Evolutionary conservation across 2,113 vertebrate species (phyloP).

Genomic region (Eclectus roratus): DNA sequence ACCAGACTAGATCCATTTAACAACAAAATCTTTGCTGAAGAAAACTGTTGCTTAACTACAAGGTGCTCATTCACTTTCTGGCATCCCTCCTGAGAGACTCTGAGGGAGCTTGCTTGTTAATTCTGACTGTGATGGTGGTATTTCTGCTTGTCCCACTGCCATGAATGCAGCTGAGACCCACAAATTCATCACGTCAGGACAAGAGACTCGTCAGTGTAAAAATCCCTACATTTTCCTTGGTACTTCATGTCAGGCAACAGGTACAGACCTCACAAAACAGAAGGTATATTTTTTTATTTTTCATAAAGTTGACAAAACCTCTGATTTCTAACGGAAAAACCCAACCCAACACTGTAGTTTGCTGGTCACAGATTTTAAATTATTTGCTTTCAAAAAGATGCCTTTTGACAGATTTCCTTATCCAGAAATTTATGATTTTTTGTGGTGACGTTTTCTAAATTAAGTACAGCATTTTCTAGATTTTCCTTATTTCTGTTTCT

Average conservation of each 20-base stretch:
- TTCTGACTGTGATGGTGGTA: neutral
- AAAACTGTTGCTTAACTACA: neutral
- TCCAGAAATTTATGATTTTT: neutral
- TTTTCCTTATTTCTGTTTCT: neutral
- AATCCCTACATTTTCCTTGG: neutral
- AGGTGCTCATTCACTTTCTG: neutral
- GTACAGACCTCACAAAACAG: neutral
- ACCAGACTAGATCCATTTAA: neutral
- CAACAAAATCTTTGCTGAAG: neutral
- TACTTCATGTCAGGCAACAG: neutral
- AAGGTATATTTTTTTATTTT: neutral
- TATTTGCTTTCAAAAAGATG: neutral
- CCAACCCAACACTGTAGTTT: rapidly evolving
- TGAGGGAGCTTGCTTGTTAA: neutral
- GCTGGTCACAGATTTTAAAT: neutral
- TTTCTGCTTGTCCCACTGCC: neutral
- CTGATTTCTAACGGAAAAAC: neutral
- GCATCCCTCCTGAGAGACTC: neutral
- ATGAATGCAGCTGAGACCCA: neutral
- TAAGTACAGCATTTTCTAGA: neutral
- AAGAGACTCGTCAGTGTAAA: neutral
- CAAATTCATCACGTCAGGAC: neutral
- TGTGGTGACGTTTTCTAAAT: neutral
- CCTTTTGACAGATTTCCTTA: neutral
- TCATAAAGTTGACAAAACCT: neutral